A percentile compares a stretch with the other conserved stretches of the same genome.
phyloP scores from a whole-genome alignment of 2,888 invertebrate genomes.

The Pristionchus fissidentatus region DNA sequence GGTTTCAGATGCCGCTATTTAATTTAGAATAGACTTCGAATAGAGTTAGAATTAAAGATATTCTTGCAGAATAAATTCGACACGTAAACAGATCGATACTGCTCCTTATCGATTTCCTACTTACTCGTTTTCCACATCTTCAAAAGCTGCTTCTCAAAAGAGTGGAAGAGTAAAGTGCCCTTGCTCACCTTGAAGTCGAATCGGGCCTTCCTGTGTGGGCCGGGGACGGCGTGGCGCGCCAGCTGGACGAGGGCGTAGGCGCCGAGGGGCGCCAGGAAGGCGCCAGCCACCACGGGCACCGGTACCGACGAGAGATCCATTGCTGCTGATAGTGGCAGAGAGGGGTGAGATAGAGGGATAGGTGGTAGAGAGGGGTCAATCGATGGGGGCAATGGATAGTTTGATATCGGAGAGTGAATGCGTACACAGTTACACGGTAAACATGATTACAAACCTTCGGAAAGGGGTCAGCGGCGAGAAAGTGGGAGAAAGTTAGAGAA shows the following conservation, averaged over 20 bases:
- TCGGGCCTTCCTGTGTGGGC: conserved; percentile 64
- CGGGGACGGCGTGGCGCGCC: conserved; percentile 61
- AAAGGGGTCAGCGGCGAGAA: too few species aligned
- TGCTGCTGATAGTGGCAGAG: not conserved
- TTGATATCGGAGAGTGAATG: not conserved
- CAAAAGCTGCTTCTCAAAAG: too few species aligned
- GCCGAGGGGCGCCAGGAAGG: conserved; percentile 55
- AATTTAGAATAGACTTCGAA: too few species aligned
- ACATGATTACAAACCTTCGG: too few species aligned
- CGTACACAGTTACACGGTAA: not conserved
- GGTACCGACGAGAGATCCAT: conserved; percentile 20
- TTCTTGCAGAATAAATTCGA: not conserved
- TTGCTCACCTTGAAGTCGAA: conserved; percentile 57
- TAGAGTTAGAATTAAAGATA: too few species aligned
- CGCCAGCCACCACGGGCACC: conserved; percentile 53
- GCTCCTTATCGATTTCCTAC: too few species aligned
- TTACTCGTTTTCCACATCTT: too few species aligned
- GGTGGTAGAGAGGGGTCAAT: not conserved
- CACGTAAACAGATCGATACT: too few species aligned
- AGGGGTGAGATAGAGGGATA: not conserved
- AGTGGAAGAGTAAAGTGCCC: not conserved
- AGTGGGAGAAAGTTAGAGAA: too few species aligned
- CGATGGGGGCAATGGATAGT: not conserved
- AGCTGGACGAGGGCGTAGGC: conserved; percentile 54
- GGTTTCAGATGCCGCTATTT: too few species aligned